Evolutionary conservation across 2,888 invertebrate genomes (phyloP).

Genomic region (Saturnia pavonia): DNA sequence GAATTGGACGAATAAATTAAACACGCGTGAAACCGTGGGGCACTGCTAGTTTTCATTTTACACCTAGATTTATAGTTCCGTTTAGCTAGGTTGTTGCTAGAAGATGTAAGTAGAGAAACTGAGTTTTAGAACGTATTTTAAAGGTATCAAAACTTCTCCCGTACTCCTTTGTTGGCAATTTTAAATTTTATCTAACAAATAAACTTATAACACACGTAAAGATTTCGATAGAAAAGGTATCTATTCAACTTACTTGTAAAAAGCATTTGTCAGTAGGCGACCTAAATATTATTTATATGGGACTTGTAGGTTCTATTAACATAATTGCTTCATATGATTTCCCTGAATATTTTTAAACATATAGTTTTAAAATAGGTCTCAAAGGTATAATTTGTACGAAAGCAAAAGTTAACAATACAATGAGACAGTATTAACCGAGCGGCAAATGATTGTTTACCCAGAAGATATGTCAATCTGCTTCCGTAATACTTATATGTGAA

Average conservation of each 20-base stretch:
- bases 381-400: background rate
- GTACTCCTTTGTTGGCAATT: background rate
- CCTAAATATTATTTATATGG: background rate
- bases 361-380: background rate
- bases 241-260: too few species aligned
- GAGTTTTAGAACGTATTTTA: background rate
- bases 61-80: background rate
- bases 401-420: slow-evolving; percentile 17
- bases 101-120: background rate
- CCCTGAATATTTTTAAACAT: background rate
- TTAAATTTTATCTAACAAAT: background rate
- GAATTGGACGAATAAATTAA: too few species aligned
- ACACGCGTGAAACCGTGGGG: too few species aligned
- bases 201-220: background rate
- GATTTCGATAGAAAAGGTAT: background rate
- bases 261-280: background rate
- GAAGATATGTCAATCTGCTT: slow-evolving; percentile 42
- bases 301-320: background rate
- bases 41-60: too few species aligned
- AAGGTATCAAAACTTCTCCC: background rate
- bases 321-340: too few species aligned
- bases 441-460: slow-evolving; percentile 57
- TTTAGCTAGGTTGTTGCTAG: background rate
- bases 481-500: slow-evolving; percentile 48
- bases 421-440: slow-evolving; percentile 41